Evolutionary conservation across 2,797 vertebrate species (phyloP), one percentile per base, ranked within the genome.

Genomic region (Serranus cabrilla): DNA sequence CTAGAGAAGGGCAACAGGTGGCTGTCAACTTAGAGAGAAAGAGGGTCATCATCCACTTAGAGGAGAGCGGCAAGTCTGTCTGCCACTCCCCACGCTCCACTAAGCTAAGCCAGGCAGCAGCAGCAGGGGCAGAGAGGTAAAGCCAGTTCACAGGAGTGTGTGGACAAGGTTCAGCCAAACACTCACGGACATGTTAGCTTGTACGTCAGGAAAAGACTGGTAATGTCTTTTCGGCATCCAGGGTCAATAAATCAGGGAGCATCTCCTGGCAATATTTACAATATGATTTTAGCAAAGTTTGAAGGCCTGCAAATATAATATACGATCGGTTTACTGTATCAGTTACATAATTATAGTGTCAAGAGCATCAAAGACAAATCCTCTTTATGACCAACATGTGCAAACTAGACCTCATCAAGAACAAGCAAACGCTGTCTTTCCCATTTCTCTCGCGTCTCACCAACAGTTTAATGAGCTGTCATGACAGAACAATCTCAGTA

Each of bases 1-100:
- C 74, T 54, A 77, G 90, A 83, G 78, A 71, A 86, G 82, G 86
- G 66, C 69, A 92, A 92, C 92, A 96, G 94, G 87, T 94, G 92
- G 84, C 78, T 87, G 89, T 91, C 21, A 18, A 85, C 89, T 91
- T 94, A 90, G 45, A 21, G 4, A 80, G 61, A 86, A 89, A 79
- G 89, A 90, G 82, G 81, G 71, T 70, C 84, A 85, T 94, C 88
- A 90, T 89, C 67, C 89, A 71, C 83, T 89, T 83, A 80, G 78
- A 89, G 64, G 27, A 40, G 81, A 87, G 86, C 68, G 49, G 82
- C 80, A 71, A 76, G 49, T 69, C 78, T 61, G 50, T 80, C 71
- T 88, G 74, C 80, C 63, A 31, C 60, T 60, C 62, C 59, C 78
- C 71, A 59, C 78, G 88, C 74, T 86, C 25, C 81, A 21, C 78